Conservation (phyloP, 2,888 invertebrate genomes). For the Leucophenga montana region DNA sequence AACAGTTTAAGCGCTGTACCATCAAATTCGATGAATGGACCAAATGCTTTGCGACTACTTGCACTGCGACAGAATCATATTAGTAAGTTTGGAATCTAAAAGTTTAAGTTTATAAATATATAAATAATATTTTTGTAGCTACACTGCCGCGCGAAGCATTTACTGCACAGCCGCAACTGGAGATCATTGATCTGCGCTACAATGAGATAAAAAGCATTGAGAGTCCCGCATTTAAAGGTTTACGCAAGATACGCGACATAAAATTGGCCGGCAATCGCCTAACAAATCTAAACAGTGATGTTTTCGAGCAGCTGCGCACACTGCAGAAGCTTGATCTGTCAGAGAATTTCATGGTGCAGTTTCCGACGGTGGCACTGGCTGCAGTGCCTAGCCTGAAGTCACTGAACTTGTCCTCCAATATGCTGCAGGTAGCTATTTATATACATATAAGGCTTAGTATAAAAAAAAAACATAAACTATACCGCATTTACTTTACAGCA, state of each 20-base stretch:
- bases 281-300: slow-evolving; percentile 86
- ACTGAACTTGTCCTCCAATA: slow-evolving; percentile 87
- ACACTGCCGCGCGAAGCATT: slow-evolving; percentile 81
- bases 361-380: slow-evolving; percentile 85
- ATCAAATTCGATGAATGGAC: slow-evolving; percentile 86
- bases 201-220: slow-evolving; percentile 85
- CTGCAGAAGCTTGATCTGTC: slow-evolving; percentile 88
- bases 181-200: slow-evolving; percentile 84
- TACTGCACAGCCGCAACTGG: slow-evolving; percentile 79
- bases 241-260: slow-evolving; percentile 80
- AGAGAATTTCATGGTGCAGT: slow-evolving; percentile 87
- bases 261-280: slow-evolving; percentile 86
- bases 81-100: slow-evolving; percentile 75
- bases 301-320: slow-evolving; percentile 83
- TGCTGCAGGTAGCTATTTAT: slow-evolving; percentile 79
- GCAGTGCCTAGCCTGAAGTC: slow-evolving; percentile 81
- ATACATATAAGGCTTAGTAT: neutral
- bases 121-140: slow-evolving; percentile 74
- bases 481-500: slow-evolving; percentile 75
- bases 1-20: slow-evolving; percentile 86
- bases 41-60: slow-evolving; percentile 81
- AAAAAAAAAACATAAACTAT: neutral
- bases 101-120: neutral
- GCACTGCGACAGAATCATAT: slow-evolving; percentile 87
- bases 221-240: slow-evolving; percentile 82